Conservation (phyloP, 2,113 vertebrate species). For the Triplophysa tibetana region DNA sequence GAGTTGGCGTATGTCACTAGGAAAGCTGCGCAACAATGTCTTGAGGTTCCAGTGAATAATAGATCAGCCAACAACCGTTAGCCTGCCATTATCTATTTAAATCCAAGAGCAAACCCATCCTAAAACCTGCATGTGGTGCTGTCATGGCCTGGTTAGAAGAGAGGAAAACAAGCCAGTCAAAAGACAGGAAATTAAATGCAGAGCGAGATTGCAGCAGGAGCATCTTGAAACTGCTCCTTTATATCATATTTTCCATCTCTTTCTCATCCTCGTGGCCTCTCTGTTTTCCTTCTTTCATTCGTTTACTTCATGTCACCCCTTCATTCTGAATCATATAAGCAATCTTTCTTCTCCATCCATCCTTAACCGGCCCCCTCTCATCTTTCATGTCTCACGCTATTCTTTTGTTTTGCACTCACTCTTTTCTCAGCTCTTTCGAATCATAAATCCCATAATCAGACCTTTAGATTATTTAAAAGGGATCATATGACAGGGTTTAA, state of each 20-base stretch:
- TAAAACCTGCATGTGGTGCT: conserved; percentile 41
- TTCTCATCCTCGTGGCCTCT: conserved; percentile 3
- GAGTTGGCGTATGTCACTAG: conserved; percentile 17
- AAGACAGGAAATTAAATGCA: conserved; percentile 47
- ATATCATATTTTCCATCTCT: conserved; percentile 37
- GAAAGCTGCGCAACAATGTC: conserved; percentile 36
- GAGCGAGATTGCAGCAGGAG: neutral
- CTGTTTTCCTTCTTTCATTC: conserved; percentile 42
- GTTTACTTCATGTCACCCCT: conserved; percentile 43
- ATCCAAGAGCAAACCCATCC: conserved; percentile 43
- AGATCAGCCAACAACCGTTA: conserved; percentile 41
- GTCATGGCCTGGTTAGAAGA: conserved; percentile 39
- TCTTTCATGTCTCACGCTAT: neutral
- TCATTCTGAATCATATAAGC: conserved; percentile 33
- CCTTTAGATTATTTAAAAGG: neutral
- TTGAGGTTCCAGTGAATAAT: conserved; percentile 47
- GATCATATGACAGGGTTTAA: too few relatives aligned
- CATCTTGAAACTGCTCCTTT: conserved; percentile 35
- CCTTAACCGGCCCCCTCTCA: neutral
- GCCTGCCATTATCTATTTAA: conserved; percentile 46
- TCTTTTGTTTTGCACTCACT: conserved; percentile 24
- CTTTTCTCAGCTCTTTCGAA: conserved; percentile 42
- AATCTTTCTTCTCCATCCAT: conserved; percentile 44
- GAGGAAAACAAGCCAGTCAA: conserved; percentile 12
- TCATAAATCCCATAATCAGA: conserved; percentile 42